Base-by-base conservation (phyloP, 2,888 invertebrate genomes). In the Chesias legatella region DNA sequence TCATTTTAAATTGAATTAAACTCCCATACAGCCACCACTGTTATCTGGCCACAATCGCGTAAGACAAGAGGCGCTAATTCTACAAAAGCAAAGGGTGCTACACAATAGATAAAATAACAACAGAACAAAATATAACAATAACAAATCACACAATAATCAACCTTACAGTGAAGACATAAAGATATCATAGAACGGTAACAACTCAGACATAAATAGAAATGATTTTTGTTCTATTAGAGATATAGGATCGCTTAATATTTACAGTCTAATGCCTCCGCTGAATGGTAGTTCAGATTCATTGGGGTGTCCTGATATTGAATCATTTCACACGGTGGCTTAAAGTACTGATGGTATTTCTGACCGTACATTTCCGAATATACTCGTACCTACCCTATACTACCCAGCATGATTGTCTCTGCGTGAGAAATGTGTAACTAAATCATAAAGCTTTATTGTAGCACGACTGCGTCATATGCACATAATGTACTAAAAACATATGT, bases 241-340 rank as follows among this genome's bases (percentile, higher is more conserved):
- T 77, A 77, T 73, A 73, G 77, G 73, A 81, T 83, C 76, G 71
- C 79, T 79, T 74, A 76, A 78, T 82, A 79, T 83, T 85, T 80
- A 75, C 80, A 73, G 73, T 67, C 80, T 78, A 66, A 75, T 80
- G 79, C 85, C 79, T 84, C 59, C 54, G 56, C 56, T 82, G 73
- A 80, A 84, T 82, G 48, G 62, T 54, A 50, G 59, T 52, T 65
- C 65, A 64, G 69, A 64, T 67, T 67, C 67, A 67, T 73, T 66
- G 8, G 34, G 10, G 38, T 68, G 61, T 67, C 70, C 73, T 71
- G 66, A 63, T 45, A 25, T 11, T 22, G 23, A 10, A 37, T 25
- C 20, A 26, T 34, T 53, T 53, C 53, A 47, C 53, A 53, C 53
- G 53, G 32, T 40, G 23, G 9, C 6, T 28, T 30, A 10, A 5